Evolutionary conservation across 2,797 vertebrate species (phyloP).

Genomic region (Coregonus suidteri): DNA sequence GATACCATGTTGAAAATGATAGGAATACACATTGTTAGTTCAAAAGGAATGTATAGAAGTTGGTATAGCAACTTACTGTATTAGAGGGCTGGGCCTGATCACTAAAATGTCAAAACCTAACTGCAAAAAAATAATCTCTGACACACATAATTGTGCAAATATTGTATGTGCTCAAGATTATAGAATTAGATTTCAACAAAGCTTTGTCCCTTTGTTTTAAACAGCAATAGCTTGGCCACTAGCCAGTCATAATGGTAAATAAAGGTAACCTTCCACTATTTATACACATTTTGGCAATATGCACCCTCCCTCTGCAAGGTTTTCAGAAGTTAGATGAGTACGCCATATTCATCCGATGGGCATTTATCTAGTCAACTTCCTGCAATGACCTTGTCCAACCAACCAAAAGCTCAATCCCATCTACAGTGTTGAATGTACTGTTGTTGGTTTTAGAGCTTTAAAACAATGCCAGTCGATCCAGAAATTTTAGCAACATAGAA

Average conservation of each 20-base stretch:
- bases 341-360: slow-evolving; percentile 30
- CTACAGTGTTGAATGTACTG: slow-evolving; percentile 47
- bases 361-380: slow-evolving; percentile 41
- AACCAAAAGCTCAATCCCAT: slow-evolving; percentile 50
- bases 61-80: slow-evolving; percentile 14
- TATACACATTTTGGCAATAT: slow-evolving; percentile 21
- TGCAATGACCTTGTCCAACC: slow-evolving; percentile 49
- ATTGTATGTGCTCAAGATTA: slow-evolving; percentile 21
- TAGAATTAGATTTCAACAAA: neutral
- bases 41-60: slow-evolving; percentile 34
- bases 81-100: neutral
- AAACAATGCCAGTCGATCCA: slow-evolving; percentile 53
- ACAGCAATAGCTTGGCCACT: slow-evolving; percentile 2
- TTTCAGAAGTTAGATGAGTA: slow-evolving; percentile 34
- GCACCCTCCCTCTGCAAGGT: slow-evolving; percentile 32
- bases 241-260: neutral
- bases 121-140: slow-evolving; percentile 10
- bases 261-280: neutral
- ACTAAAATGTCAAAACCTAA: slow-evolving; percentile 23
- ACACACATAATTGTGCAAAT: slow-evolving; percentile 28
- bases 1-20: slow-evolving; percentile 25
- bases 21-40: slow-evolving; percentile 11
- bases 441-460: slow-evolving; percentile 27
- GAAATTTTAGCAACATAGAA: slow-evolving; percentile 73
- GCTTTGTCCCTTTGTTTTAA: neutral